These are phyloP conservation scores for Amia ocellicauda DNA, from an alignment of 2,113 vertebrate genomes.

Conservation along the genomic window DNA sequence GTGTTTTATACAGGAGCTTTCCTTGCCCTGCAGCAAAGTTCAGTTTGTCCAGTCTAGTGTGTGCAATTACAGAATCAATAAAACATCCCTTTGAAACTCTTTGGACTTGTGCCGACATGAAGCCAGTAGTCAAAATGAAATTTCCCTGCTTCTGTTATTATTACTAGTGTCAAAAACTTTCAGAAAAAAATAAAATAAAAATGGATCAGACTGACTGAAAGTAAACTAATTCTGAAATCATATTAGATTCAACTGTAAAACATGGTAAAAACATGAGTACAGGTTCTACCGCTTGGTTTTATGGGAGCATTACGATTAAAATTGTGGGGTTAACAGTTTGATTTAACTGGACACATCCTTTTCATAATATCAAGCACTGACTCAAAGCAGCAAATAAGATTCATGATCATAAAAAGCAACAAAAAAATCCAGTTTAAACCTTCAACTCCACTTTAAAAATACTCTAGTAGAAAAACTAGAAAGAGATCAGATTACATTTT, in stretches of 20 bases:
- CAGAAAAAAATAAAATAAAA: slow-evolving; percentile 33
- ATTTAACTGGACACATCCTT: too few relatives aligned
- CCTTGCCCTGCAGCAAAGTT: slow-evolving; percentile 64
- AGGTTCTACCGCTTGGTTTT: not conserved
- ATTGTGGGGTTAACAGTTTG: not conserved
- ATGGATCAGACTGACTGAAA: not conserved
- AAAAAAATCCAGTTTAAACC: too few relatives aligned
- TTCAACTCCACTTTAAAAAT: too few relatives aligned
- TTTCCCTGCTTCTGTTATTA: slow-evolving; percentile 68
- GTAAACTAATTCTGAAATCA: not conserved
- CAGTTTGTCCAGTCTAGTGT: slow-evolving; percentile 71
- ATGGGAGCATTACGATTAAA: not conserved
- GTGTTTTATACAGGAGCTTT: slow-evolving; percentile 76
- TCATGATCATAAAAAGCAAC: too few relatives aligned
- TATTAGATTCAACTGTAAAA: not conserved
- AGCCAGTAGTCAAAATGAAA: slow-evolving; percentile 63
- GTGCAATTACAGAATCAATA: slow-evolving; percentile 76
- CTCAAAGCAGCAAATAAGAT: too few relatives aligned
- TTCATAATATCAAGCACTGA: too few relatives aligned
- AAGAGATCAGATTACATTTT: too few relatives aligned
- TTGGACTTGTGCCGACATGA: slow-evolving; percentile 74
- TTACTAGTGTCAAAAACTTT: slow-evolving; percentile 53
- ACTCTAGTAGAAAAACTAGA: too few relatives aligned
- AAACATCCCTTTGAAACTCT: slow-evolving; percentile 83
- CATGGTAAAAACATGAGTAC: not conserved